Percentiles rank a stretch among this genome's conserved stretches.
These are phyloP conservation scores for Falcunculus frontatus DNA, from an alignment of 2,113 vertebrate species.

Conservation along the genomic window DNA sequence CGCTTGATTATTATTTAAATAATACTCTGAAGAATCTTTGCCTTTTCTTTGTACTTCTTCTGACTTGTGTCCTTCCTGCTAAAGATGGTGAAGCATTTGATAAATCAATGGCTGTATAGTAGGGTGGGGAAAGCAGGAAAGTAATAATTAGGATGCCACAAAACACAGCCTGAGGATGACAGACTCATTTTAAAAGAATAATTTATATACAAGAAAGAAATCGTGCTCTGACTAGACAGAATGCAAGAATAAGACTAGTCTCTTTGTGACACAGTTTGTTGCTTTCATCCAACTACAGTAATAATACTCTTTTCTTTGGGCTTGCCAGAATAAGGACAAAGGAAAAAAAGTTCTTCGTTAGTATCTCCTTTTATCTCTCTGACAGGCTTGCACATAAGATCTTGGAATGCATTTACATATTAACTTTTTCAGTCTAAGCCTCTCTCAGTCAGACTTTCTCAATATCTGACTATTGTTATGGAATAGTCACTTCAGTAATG, in stretches of 20 bases:
- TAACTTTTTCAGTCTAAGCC: not conserved
- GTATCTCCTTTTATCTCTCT: slow-evolving; percentile 6
- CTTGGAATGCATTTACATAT: not conserved
- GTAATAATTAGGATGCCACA: not conserved
- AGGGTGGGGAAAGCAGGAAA: not conserved
- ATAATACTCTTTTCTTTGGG: not conserved
- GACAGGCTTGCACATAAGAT: not conserved
- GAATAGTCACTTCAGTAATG: not conserved
- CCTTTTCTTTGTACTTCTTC: not conserved
- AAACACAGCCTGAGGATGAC: slow-evolving; percentile 2
- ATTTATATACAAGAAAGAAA: not conserved
- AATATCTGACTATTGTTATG: not conserved
- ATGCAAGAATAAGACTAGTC: not conserved
- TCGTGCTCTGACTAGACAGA: not conserved
- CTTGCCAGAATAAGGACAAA: not conserved
- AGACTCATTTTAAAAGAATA: slow-evolving; percentile 10
- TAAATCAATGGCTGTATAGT: not conserved
- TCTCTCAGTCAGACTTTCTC: not conserved
- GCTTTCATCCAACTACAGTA: not conserved
- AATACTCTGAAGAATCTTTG: not conserved
- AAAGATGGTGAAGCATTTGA: not conserved
- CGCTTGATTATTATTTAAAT: not conserved
- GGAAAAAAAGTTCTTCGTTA: not conserved
- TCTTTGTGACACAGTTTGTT: not conserved
- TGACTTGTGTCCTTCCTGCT: not conserved